Evolutionary conservation across 2,797 vertebrate species (phyloP).

Genomic region (Arnoldichthys spilopterus): DNA sequence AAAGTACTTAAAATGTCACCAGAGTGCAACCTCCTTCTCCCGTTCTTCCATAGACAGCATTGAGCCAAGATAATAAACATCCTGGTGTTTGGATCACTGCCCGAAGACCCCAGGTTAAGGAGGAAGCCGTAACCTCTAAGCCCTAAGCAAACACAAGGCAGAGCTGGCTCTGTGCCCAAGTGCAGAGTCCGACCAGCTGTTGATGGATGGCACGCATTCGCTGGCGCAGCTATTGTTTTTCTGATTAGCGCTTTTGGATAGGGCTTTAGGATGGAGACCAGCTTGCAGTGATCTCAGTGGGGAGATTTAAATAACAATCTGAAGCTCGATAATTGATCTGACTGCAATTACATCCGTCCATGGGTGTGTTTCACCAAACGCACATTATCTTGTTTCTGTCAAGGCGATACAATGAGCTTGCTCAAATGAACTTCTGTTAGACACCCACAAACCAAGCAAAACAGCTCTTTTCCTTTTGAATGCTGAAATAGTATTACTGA

Average conservation of each 20-base stretch:
- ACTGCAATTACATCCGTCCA: constrained; percentile 34
- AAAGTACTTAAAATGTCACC: constrained; percentile 68
- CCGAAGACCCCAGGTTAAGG: constrained; percentile 50
- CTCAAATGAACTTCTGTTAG: not conserved
- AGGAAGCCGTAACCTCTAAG: constrained; percentile 22
- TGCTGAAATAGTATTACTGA: not conserved
- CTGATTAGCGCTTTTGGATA: constrained; percentile 13
- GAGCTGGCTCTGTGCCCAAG: not conserved
- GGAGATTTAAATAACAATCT: constrained; percentile 28
- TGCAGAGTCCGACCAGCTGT: not conserved
- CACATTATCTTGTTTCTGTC: constrained; percentile 4
- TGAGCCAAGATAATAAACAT: constrained; percentile 60
- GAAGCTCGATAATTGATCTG: constrained; percentile 37
- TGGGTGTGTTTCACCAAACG: not conserved
- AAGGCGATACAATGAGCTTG: not conserved
- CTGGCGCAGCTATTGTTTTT: not conserved
- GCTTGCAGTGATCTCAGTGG: constrained; percentile 19
- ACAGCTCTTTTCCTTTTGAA: not conserved
- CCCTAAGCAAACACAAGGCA: constrained; percentile 23
- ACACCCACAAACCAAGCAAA: constrained; percentile 11
- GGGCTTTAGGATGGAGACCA: constrained; percentile 1
- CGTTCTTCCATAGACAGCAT: constrained; percentile 62
- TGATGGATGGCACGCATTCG: constrained; percentile 7
- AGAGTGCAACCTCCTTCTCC: constrained; percentile 42
- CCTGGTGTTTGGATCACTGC: constrained; percentile 39